Percentiles rank a stretch among this genome's conserved stretches.
Conservation (phyloP, 2,888 invertebrate species). For the Leucophora obtusa region DNA sequence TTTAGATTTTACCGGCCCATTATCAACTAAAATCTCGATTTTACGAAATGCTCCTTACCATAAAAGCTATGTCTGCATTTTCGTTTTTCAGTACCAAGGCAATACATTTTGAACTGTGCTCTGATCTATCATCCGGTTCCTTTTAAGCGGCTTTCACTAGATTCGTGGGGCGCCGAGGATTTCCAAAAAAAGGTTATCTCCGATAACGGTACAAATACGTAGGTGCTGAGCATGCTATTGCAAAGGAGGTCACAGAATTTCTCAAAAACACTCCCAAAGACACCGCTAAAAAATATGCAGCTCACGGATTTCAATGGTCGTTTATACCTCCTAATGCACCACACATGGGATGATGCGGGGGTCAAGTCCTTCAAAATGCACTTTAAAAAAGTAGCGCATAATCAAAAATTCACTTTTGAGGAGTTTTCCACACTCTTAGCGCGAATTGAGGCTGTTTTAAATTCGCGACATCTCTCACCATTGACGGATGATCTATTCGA, state of each 20-base stretch:
- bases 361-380: slow-evolving; percentile 46
- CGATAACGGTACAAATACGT: slow-evolving; percentile 56
- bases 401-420: slow-evolving; percentile 30
- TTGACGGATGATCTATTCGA: slow-evolving; percentile 33
- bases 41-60: slow-evolving; percentile 13
- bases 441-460: slow-evolving; percentile 37
- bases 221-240: slow-evolving; percentile 6
- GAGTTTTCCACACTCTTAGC: slow-evolving; percentile 40
- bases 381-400: slow-evolving; percentile 21
- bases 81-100: slow-evolving; percentile 47
- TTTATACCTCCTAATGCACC: slow-evolving; percentile 46
- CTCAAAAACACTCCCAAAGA: background rate
- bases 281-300: background rate
- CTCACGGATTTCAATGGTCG: slow-evolving; percentile 15
- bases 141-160: slow-evolving; percentile 46
- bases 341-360: slow-evolving; percentile 43
- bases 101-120: slow-evolving; percentile 40
- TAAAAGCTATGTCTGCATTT: slow-evolving; percentile 44
- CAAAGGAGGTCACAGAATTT: background rate
- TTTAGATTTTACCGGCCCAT: slow-evolving; percentile 55
- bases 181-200: slow-evolving; percentile 45
- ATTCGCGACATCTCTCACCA: slow-evolving; percentile 33
- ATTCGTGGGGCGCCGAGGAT: slow-evolving; percentile 44
- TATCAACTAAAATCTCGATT: slow-evolving; percentile 40
- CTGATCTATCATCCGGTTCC: slow-evolving; percentile 31